A percentile compares a stretch with the other conserved stretches of the same genome.
These are phyloP conservation scores for Pantala flavescens DNA, from an alignment of 1,140 invertebrate species.

Conservation along the genomic window DNA sequence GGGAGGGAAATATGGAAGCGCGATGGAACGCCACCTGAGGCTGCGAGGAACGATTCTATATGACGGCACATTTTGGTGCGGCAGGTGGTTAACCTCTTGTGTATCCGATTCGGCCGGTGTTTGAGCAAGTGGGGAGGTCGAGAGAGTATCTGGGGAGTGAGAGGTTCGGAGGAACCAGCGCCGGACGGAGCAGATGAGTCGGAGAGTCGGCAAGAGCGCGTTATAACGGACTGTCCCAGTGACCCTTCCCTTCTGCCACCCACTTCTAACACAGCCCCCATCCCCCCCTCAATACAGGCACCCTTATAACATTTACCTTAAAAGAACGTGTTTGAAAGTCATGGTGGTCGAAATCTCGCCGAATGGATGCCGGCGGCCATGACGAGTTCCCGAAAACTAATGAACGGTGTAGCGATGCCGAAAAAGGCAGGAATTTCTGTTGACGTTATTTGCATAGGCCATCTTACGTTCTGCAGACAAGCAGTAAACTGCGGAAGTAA, in stretches of 20 bases:
- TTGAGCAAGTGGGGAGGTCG: neutral
- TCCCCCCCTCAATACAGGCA: neutral
- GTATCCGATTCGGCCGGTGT: neutral
- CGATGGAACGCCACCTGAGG: neutral
- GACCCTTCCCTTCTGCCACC: neutral
- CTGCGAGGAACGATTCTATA: neutral
- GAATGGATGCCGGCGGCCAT: no score
- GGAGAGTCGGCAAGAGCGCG: neutral
- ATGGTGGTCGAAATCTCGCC: no score
- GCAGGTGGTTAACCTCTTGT: constrained; percentile 1
- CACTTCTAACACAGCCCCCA: neutral
- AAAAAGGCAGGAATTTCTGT: no score
- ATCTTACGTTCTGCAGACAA: no score
- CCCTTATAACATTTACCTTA: no score
- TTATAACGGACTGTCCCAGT: neutral
- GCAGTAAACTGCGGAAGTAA: no score
- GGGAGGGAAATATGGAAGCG: neutral
- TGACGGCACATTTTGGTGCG: neutral
- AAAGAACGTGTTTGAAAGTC: no score
- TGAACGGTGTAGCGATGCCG: no score
- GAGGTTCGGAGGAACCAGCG: neutral
- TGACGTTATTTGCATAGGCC: no score
- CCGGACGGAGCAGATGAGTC: neutral
- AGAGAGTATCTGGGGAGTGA: neutral
- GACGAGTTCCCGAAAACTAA: no score